These are phyloP conservation scores for Morbakka virulenta DNA, from an alignment of 30 jellyfish, hydroid and myxozoan genomes.

Conservation along the genomic window DNA sequence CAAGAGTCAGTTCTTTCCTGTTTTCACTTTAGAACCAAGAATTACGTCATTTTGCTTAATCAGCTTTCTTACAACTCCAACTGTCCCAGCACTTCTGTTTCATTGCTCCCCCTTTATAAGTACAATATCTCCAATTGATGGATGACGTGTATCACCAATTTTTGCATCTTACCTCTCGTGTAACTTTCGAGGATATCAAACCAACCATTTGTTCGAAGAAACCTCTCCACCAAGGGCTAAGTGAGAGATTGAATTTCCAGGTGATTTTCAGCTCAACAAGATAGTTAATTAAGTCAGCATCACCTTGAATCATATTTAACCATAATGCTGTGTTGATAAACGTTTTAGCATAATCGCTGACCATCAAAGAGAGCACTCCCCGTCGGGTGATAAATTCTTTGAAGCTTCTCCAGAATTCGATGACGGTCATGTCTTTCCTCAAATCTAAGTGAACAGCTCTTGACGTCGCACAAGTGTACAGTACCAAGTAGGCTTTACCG, in stretches of 20 bases:
- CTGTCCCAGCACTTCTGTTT: no score
- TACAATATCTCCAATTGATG: constrained; percentile 30
- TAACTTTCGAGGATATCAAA: no score
- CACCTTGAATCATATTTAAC: constrained; percentile 10
- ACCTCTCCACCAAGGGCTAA: neutral
- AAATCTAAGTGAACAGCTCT: constrained; percentile 48
- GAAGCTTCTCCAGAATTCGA: constrained; percentile 21
- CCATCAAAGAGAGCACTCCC: constrained; percentile 16
- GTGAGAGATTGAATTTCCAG: neutral
- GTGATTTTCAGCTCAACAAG: neutral
- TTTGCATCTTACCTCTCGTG: no score
- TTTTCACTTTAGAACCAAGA: no score
- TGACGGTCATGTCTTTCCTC: constrained; percentile 40
- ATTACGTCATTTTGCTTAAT: no score
- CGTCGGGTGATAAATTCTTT: constrained; percentile 29
- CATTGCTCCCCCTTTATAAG: constrained; percentile 30
- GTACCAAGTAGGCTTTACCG: constrained; percentile 23
- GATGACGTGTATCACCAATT: no score
- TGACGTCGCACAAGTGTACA: constrained; percentile 47
- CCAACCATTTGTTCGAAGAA: neutral
- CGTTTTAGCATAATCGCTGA: constrained; percentile 18
- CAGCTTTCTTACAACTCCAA: no score
- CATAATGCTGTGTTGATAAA: constrained; percentile 40
- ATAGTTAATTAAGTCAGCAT: constrained; percentile 34
- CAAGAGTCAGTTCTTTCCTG: no score